Evolutionary conservation across 2,888 invertebrate genomes (phyloP).

Genomic region (Torymus auratus): DNA sequence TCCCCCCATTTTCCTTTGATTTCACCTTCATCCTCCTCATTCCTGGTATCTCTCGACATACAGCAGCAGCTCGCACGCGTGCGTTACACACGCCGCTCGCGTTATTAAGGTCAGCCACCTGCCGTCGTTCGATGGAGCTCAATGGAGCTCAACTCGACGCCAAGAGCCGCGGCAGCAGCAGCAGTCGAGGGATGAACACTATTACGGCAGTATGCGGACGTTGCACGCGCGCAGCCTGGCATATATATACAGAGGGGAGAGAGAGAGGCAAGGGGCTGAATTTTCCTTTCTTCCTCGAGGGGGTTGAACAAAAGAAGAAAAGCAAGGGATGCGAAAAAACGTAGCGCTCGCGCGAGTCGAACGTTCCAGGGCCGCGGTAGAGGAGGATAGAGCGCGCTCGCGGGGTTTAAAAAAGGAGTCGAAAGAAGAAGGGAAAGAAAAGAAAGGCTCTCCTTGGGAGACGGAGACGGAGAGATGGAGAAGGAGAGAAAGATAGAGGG

Average conservation of each 20-base stretch:
- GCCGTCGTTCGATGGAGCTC: constrained; percentile 67
- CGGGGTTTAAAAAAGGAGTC: not conserved
- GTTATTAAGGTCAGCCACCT: constrained; percentile 77
- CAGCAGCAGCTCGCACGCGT: not conserved
- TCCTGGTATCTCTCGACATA: constrained; percentile 8
- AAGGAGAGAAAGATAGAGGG: constrained; percentile 1
- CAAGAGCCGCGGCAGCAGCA: not conserved
- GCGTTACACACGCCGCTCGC: constrained; percentile 61
- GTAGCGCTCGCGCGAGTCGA: constrained; percentile 50
- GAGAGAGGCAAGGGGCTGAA: constrained; percentile 13
- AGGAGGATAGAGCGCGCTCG: not conserved
- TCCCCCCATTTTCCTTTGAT: constrained; percentile 33
- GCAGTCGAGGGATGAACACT: constrained; percentile 8
- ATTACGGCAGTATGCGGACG: constrained; percentile 15
- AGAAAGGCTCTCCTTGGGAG: constrained; percentile 19
- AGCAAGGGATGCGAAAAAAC: constrained; percentile 73
- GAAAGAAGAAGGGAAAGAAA: not conserved
- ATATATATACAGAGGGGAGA: not conserved
- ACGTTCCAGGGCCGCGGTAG: constrained; percentile 20
- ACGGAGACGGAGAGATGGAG: constrained; percentile 25
- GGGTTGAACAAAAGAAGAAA: constrained; percentile 70
- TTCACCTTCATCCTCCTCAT: constrained; percentile 11
- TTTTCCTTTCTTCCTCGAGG: constrained; percentile 52
- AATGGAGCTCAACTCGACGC: constrained; percentile 70
- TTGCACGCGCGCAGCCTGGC: not conserved